Evolutionary conservation across 1,140 invertebrate genomes (phyloP).

Genomic region (Nasonia vitripennis): DNA sequence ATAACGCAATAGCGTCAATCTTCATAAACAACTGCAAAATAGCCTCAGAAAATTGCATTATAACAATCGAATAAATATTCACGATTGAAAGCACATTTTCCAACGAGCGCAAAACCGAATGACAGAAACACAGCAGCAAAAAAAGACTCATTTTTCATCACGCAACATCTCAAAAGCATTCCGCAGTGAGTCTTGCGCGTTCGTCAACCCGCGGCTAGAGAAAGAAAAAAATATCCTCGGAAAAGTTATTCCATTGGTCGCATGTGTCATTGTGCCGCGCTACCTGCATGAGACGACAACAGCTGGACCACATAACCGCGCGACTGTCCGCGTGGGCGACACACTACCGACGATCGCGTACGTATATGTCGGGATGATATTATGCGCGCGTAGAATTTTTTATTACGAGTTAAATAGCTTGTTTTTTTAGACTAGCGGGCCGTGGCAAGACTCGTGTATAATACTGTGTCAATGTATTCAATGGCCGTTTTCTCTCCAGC

Average conservation of each 20-base stretch:
- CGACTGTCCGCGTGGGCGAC: conserved; percentile 15
- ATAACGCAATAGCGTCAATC: too few species aligned
- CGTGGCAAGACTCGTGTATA: too few species aligned
- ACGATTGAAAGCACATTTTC: too few species aligned
- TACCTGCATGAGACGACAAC: conserved; percentile 34
- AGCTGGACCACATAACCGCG: conserved; percentile 36
- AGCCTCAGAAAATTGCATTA: too few species aligned
- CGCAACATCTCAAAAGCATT: too few species aligned
- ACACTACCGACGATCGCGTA: background rate
- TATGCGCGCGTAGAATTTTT: background rate
- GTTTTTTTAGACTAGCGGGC: background rate
- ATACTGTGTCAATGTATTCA: background rate
- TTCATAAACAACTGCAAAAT: too few species aligned
- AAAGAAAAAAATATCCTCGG: background rate
- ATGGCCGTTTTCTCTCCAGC: background rate
- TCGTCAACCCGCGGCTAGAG: background rate
- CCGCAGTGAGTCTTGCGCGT: background rate
- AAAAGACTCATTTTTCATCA: too few species aligned
- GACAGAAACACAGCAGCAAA: too few species aligned
- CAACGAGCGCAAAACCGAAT: too few species aligned
- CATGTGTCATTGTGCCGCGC: background rate
- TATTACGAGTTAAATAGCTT: background rate
- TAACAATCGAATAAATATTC: too few species aligned
- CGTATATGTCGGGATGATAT: background rate
- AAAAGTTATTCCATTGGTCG: conserved; percentile 14